Evolutionary conservation across 2,113 vertebrate species (phyloP).

Genomic region (Scalopus aquaticus): DNA sequence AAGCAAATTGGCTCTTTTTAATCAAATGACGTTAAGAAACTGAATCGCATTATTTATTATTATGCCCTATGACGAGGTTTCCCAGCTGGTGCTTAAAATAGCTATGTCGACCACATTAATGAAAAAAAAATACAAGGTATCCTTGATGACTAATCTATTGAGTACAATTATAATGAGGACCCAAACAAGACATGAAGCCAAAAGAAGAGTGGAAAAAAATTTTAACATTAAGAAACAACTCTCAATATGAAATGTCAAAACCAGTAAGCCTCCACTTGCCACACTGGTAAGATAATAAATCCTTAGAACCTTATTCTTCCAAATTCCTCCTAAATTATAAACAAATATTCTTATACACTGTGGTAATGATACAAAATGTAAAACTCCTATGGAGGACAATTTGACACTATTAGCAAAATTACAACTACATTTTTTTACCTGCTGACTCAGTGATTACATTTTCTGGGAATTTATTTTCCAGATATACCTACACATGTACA

Average conservation of each 20-base stretch:
- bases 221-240: constrained; percentile 12
- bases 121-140: constrained; percentile 30
- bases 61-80: background rate
- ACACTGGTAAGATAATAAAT: background rate
- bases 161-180: background rate
- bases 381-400: background rate
- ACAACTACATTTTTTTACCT: background rate
- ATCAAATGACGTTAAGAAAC: constrained; percentile 25
- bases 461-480: background rate
- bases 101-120: background rate
- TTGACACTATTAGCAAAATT: background rate
- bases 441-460: background rate
- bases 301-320: background rate
- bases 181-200: constrained; percentile 1
- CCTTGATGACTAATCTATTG: constrained; percentile 24
- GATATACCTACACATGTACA: background rate
- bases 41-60: constrained; percentile 13
- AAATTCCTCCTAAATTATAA: background rate
- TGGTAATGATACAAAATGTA: background rate
- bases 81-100: constrained; percentile 60
- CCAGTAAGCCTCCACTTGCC: background rate
- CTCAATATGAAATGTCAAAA: constrained; percentile 42
- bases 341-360: background rate
- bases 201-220: background rate
- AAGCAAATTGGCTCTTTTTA: background rate